phyloP scores from a whole-genome alignment of 2,888 invertebrate species.

The Gisinianus flammeolus region DNA sequence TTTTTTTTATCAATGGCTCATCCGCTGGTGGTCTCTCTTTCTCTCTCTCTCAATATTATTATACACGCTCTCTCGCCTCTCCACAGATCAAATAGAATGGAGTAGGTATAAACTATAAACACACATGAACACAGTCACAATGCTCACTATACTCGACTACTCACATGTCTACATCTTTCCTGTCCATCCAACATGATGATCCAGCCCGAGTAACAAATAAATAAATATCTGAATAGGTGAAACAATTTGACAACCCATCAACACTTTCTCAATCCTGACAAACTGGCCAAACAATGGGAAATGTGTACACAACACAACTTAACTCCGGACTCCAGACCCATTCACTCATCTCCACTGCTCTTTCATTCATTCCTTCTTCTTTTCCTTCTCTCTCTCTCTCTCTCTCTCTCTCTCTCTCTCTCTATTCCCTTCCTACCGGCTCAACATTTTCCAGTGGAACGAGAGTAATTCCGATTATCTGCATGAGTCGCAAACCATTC shows the following conservation, averaged over 20 bases:
- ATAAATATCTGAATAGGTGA: not conserved
- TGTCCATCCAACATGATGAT: not conserved
- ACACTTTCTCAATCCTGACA: conserved; percentile 26
- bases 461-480: not conserved
- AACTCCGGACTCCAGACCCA: not conserved
- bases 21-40: conserved; percentile 54
- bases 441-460: not conserved
- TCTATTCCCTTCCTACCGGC: not conserved
- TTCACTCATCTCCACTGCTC: not conserved
- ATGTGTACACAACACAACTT: not conserved
- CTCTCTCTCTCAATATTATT: conserved; percentile 30
- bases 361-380: not conserved
- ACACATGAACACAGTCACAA: not conserved
- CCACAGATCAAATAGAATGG: conserved; percentile 34
- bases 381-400: not conserved
- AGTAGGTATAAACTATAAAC: not conserved
- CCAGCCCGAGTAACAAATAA: not conserved
- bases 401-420: not conserved
- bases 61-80: conserved; percentile 45
- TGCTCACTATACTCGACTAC: not conserved
- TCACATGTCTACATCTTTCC: not conserved
- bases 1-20: conserved; percentile 35
- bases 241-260: conserved; percentile 32
- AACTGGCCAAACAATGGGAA: conserved; percentile 22
- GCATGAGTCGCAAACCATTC: not conserved